Base-by-base conservation (phyloP, 2,113 vertebrate genomes). In the Vombatus ursinus region DNA sequence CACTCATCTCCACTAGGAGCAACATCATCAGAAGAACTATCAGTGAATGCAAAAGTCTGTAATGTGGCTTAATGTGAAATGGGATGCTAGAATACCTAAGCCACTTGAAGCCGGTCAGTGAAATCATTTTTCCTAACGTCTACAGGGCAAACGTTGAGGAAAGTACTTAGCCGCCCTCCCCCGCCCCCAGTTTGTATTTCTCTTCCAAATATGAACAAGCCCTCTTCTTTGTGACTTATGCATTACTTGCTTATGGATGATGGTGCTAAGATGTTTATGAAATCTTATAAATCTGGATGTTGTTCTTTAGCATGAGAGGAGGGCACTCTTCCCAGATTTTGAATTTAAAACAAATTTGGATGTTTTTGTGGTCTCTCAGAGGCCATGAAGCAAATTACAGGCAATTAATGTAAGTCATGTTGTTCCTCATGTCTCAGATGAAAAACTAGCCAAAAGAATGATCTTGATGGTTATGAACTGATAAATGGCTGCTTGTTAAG, bases 331-430 rank as follows among this genome's bases (percentile, higher is more conserved):
- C 50, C 77, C 3, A 31, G 52, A 91, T 96, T 95, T 92, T 91
- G 37, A 95, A 96, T 93, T 95, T 96, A 96, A 93, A 94, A 93
- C 31, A 28, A 31, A 25, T 93, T 95, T 90, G 47, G 95, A 97
- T 61, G 49, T 93, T 96, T 94, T 93, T 84, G 31, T 37, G 90
- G 61, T 44, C 93, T 97, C 89, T 92, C 91, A 25, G 94, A 93
- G 37, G 90, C 93, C 89, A 50, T 93, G 94, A 93, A 96, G 52
- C 50, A 95, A 52, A 44, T 94, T 8, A 92, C 52, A 12, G 51
- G 8, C 89, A 96, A 84, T 96, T 92, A 50, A 47, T 90, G 50
- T 50, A 28, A 47, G 5, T 5, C n/a, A 2, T 77, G 24, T 3
- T 90, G 51, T 96, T 47, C 0, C 93, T 90, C 93, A 77, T 92